These are phyloP conservation scores for Microtus agrestis DNA, from an alignment of 2,797 vertebrate genomes.

Conservation along the genomic window DNA sequence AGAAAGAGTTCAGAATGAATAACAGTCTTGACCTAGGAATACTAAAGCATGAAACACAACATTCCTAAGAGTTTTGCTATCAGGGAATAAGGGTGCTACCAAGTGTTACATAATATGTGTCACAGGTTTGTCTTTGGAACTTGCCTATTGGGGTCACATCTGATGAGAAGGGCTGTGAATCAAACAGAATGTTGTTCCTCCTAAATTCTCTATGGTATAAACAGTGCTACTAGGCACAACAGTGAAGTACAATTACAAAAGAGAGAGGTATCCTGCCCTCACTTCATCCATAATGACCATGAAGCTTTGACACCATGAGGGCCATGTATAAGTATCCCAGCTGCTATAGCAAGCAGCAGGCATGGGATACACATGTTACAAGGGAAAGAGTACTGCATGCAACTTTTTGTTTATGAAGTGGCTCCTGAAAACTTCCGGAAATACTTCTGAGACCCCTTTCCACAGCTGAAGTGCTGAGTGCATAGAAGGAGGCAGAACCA, in stretches of 20 bases:
- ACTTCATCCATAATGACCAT: neutral
- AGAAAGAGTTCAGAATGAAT: slow-evolving; percentile 54
- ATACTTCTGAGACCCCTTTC: neutral
- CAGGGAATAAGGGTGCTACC: neutral
- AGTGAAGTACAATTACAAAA: neutral
- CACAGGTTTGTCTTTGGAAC: neutral
- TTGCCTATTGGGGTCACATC: neutral
- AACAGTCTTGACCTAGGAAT: neutral
- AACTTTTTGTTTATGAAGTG: slow-evolving; percentile 22
- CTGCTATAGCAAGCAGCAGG: neutral
- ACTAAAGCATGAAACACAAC: slow-evolving; percentile 29
- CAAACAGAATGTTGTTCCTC: slow-evolving; percentile 30
- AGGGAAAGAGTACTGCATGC: neutral
- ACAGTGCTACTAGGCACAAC: neutral
- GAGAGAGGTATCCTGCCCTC: neutral
- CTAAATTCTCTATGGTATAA: neutral
- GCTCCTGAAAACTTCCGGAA: slow-evolving; percentile 1
- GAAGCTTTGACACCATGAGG: neutral
- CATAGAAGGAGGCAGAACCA: neutral
- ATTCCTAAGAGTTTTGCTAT: neutral
- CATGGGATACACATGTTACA: neutral
- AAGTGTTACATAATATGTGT: neutral
- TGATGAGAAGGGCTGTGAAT: neutral
- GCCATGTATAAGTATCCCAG: neutral
- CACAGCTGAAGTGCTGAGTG: neutral